Base-by-base conservation (phyloP, 2,888 invertebrate genomes). In the Metopia argyrocephala region DNA sequence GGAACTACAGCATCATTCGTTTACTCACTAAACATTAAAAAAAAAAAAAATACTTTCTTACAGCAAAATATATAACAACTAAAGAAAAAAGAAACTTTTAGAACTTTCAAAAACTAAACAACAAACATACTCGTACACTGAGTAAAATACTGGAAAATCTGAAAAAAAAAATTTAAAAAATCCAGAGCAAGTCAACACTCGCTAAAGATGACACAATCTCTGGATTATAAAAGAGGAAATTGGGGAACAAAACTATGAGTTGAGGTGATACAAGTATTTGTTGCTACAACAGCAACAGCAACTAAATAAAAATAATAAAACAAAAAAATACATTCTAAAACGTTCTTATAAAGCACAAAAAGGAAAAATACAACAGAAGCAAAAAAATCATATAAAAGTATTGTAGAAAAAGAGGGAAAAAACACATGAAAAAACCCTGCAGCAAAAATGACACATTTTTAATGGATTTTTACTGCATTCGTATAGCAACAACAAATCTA, bases 401-500 rank as follows among this genome's bases (percentile, higher is more conserved):
- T 2, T 12, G 38, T 15, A 27, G 69, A 64, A 45, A 25, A 31
- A 69, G 46, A 62, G 31, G 12, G 38, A 38, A 38, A 3, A 15
- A 38, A 38, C 12, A 12, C 54, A 69, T 71, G 48, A 31, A 76
- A 62, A 59, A 74, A 69, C 76, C 78, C 75, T 76, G 70, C 76
- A 79, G 79, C 75, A 73, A 62, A 82, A 82, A 79, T 82, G 82
- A 78, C 82, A 82, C 82, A 82, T 73, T 82, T 82, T 78, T 79
- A 82, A 82, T 82, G 82, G 82, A 79, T 82, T 78, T 38, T 78
- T 76, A 46, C 76, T 79, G 75, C 71, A 76, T 73, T 56, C 9
- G 38, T 38, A 38, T 38, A 15, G 15, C 38, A 38, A 38, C 38
- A 31, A 31, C 31, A 12, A 2, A 9, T 3, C 3, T 38, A 38